Evolutionary conservation across 2,113 vertebrate genomes (phyloP).

Genomic region (Oxygymnocypris stewartii): DNA sequence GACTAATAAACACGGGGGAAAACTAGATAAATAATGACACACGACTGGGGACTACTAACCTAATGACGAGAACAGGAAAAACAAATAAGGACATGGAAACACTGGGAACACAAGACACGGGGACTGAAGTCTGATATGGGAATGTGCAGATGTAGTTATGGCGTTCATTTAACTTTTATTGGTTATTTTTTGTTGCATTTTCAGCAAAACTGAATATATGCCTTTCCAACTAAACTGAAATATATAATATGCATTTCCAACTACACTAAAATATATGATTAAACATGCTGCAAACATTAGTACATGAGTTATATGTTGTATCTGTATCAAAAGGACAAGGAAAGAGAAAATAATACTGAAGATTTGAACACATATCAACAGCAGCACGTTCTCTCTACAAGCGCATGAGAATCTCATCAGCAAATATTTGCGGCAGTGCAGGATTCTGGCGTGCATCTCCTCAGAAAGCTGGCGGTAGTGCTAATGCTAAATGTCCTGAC

Average conservation of each 20-base stretch:
- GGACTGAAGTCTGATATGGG: neutral
- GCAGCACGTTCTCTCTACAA: slow-evolving; percentile 53
- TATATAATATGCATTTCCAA: neutral
- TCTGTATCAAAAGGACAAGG: neutral
- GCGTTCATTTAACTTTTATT: neutral
- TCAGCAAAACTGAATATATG: neutral
- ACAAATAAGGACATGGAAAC: too few species aligned
- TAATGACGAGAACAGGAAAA: too few species aligned
- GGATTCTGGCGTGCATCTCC: slow-evolving; percentile 52
- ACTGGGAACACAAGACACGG: too few species aligned
- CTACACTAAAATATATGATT: neutral
- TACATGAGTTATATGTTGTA: neutral
- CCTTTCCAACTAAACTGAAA: neutral
- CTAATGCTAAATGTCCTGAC: slow-evolving; percentile 68
- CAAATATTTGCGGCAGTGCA: slow-evolving; percentile 72
- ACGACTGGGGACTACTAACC: too few species aligned
- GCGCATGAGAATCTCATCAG: slow-evolving; percentile 69
- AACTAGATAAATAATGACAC: too few species aligned
- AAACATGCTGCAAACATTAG: neutral
- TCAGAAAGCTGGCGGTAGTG: slow-evolving; percentile 65
- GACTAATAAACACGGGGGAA: too few species aligned
- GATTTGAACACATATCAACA: slow-evolving; percentile 23
- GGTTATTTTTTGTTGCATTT: neutral
- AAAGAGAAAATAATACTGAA: slow-evolving; percentile 46
- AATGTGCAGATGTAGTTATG: neutral